Evolutionary conservation across 2,888 invertebrate genomes (phyloP).

Genomic region (Lysandra coridon): DNA sequence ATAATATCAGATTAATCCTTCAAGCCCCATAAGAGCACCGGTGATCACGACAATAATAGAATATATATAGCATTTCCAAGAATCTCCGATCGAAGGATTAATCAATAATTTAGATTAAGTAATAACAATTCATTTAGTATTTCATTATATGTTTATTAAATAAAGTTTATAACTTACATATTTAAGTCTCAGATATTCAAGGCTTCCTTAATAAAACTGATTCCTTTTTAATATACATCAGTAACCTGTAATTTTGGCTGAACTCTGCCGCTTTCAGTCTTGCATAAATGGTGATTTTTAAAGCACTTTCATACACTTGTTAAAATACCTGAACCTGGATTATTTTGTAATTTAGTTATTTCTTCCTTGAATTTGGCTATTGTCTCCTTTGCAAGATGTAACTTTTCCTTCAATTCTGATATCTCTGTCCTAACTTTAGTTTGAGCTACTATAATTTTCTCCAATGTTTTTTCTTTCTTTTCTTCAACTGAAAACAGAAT

Average conservation of each 20-base stretch:
- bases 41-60: no score
- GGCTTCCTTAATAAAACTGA: neutral
- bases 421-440: conserved; percentile 91
- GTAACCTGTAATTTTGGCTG: no score
- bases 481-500: conserved; percentile 88
- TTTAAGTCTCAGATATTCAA: neutral
- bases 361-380: conserved; percentile 91
- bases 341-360: conserved; percentile 76
- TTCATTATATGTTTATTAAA: neutral
- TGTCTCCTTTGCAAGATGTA: conserved; percentile 92
- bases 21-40: no score
- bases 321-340: conserved; percentile 44
- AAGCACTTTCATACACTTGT: conserved; percentile 39
- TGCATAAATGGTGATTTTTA: neutral
- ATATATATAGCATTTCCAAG: no score
- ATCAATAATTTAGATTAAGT: neutral
- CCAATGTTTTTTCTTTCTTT: conserved; percentile 89
- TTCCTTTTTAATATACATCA: neutral
- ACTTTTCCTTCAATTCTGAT: conserved; percentile 89
- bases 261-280: neutral
- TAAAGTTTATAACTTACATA: conserved; percentile 1
- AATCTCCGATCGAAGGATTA: neutral
- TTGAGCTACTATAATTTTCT: conserved; percentile 88
- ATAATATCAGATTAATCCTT: neutral
- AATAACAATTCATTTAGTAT: conserved; percentile 15